These are phyloP conservation scores for Salvelinus sp. DNA, from an alignment of 2,113 vertebrate species.

Conservation along the genomic window DNA sequence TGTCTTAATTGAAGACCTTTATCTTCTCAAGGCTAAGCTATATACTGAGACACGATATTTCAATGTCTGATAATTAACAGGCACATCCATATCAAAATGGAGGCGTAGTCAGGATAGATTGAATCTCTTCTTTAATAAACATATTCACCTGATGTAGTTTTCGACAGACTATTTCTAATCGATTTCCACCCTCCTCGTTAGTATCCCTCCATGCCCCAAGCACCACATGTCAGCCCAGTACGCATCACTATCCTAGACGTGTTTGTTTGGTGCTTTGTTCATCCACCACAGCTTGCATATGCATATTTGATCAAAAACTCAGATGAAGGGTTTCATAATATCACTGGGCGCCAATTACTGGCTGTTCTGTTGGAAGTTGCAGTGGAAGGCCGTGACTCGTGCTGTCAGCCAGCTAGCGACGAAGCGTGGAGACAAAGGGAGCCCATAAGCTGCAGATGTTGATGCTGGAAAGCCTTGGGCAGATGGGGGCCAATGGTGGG, in stretches of 20 bases:
- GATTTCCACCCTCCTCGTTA: too few species aligned
- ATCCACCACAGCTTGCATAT: slow-evolving; percentile 47
- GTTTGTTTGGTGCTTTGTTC: slow-evolving; percentile 33
- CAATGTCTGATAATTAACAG: too few species aligned
- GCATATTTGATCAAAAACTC: slow-evolving; percentile 73
- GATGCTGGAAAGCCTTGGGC: slow-evolving; percentile 76
- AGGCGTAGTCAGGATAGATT: too few species aligned
- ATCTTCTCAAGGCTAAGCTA: too few species aligned
- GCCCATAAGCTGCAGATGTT: slow-evolving; percentile 85
- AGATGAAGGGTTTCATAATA: slow-evolving; percentile 63
- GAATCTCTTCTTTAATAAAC: too few species aligned
- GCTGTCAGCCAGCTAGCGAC: slow-evolving; percentile 75
- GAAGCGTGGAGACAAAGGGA: slow-evolving; percentile 72
- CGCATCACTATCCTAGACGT: slow-evolving; percentile 6
- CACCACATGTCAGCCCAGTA: neutral
- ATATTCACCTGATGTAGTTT: too few species aligned
- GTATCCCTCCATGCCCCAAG: neutral
- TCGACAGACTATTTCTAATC: too few species aligned
- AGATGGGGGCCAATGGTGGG: slow-evolving; percentile 45
- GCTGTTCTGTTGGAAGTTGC: slow-evolving; percentile 57
- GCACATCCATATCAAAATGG: too few species aligned
- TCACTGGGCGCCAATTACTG: slow-evolving; percentile 70
- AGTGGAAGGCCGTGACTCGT: slow-evolving; percentile 63
- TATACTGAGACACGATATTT: too few species aligned
- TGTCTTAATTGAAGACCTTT: too few species aligned